These are phyloP conservation scores for Odocoileus virginianus DNA, from an alignment of 2,113 vertebrate genomes.

Conservation along the genomic window DNA sequence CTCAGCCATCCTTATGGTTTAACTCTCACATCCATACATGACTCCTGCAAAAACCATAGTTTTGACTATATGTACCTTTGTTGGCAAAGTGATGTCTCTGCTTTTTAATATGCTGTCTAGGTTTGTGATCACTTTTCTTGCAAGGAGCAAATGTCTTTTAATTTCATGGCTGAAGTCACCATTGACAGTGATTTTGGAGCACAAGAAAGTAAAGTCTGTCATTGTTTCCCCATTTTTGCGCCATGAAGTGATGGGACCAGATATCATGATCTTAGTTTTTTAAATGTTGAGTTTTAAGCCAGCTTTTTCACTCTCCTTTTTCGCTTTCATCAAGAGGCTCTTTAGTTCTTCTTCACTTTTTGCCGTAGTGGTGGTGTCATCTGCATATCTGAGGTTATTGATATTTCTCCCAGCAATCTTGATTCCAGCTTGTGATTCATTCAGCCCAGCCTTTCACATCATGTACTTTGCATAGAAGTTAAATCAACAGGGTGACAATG, in stretches of 20 bases:
- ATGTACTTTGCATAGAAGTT: background rate
- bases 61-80: background rate
- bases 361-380: background rate
- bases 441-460: background rate
- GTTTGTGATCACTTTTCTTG: background rate
- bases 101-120: background rate
- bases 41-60: background rate
- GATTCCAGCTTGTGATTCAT: background rate
- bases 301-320: background rate
- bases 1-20: background rate
- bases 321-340: background rate
- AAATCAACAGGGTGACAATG: background rate
- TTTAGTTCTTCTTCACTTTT: background rate
- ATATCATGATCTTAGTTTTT: background rate
- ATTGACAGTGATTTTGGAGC: background rate
- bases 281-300: background rate
- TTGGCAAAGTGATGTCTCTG: background rate
- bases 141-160: background rate
- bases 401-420: background rate
- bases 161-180: background rate
- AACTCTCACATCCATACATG: background rate
- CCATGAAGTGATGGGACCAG: background rate
- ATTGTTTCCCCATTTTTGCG: background rate
- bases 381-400: background rate
- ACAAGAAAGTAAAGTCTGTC: background rate